Conservation (phyloP, 2,888 invertebrate genomes). For the Cryptophagus acutangulus region DNA sequence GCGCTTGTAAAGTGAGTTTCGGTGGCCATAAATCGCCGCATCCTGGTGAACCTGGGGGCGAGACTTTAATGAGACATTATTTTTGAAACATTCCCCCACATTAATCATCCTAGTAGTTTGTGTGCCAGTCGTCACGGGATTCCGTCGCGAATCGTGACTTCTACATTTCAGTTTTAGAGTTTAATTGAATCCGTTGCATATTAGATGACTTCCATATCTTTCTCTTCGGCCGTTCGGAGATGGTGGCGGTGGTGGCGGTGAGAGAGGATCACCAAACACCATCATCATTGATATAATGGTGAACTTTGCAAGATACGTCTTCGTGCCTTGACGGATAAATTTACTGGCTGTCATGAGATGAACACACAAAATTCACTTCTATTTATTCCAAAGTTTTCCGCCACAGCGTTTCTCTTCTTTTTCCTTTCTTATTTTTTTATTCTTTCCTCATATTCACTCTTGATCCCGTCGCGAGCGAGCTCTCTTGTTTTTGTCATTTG, state of each 20-base stretch:
- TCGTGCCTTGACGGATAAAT: conserved; percentile 30
- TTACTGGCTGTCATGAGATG: conserved; percentile 25
- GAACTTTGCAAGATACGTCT: conserved; percentile 28
- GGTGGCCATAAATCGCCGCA: conserved; percentile 41
- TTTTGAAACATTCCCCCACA: conserved; percentile 42
- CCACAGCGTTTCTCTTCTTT: neutral
- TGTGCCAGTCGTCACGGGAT: conserved; percentile 23
- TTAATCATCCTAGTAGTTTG: conserved; percentile 37
- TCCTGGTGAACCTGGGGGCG: conserved; percentile 31
- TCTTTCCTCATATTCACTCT: conserved; percentile 4
- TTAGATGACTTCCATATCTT: conserved; percentile 17
- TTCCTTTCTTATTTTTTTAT: no score
- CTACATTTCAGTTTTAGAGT: conserved; percentile 10
- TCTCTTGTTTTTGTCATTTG: conserved; percentile 5
- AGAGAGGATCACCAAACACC: no score
- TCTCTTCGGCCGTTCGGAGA: neutral
- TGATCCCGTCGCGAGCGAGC: conserved; percentile 2
- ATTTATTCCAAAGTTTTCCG: conserved; percentile 3
- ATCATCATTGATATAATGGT: conserved; percentile 27
- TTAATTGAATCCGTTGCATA: conserved; percentile 26
- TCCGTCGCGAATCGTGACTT: conserved; percentile 26
- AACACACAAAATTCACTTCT: conserved; percentile 3
- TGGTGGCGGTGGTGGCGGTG: conserved; percentile 4
- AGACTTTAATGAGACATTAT: conserved; percentile 46
- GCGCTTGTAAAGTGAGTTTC: conserved; percentile 38